Evolutionary conservation across 2,888 invertebrate genomes (phyloP).

Genomic region (Helleia helle): DNA sequence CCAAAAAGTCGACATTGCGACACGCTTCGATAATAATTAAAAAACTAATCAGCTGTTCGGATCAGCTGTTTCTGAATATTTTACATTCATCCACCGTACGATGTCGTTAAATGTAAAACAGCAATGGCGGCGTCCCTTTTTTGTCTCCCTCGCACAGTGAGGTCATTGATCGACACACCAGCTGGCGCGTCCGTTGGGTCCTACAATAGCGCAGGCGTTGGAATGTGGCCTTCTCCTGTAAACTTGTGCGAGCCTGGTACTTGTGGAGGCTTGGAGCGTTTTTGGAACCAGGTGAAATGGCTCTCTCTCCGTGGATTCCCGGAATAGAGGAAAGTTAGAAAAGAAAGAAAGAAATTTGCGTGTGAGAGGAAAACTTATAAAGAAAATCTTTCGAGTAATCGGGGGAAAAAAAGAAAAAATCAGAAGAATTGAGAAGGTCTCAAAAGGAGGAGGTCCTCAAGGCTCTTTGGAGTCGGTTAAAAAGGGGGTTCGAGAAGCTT

Average conservation of each 20-base stretch:
- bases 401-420: no score
- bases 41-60: conserved; percentile 3
- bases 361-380: no score
- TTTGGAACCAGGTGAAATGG: conserved; percentile 15
- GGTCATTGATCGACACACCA: conserved; percentile 41
- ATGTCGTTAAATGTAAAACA: conserved; percentile 8
- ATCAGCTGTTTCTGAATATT: conserved; percentile 29
- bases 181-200: conserved; percentile 39
- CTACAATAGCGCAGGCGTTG: conserved; percentile 33
- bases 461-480: no score
- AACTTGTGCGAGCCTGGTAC: conserved; percentile 46
- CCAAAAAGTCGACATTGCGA: background rate
- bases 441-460: no score
- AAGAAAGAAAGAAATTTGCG: no score
- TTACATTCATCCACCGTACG: conserved; percentile 31
- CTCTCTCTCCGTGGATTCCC: no score
- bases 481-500: no score
- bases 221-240: conserved; percentile 44
- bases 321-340: no score
- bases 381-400: no score
- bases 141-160: conserved; percentile 43
- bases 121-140: no score
- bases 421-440: no score
- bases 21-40: background rate
- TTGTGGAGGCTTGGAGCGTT: conserved; percentile 50